A percentile compares a stretch with the other conserved stretches of the same genome.
These are phyloP conservation scores for Adelognathus sp. DNA, from an alignment of 2,888 invertebrate genomes.

Conservation along the genomic window DNA sequence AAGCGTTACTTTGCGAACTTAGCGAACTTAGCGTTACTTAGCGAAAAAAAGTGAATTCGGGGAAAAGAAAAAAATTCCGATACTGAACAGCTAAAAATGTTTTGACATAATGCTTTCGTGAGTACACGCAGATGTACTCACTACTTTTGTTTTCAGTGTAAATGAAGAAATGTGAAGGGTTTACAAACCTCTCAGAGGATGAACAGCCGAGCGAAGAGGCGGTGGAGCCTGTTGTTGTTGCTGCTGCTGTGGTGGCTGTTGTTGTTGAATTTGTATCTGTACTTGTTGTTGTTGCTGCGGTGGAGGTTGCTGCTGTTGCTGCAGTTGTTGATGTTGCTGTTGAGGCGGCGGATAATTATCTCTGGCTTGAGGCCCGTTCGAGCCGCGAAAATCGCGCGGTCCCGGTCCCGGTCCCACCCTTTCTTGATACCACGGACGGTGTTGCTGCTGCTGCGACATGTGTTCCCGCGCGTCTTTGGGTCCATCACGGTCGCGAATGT, in stretches of 20 bases:
- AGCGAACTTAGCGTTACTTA: too few relatives aligned
- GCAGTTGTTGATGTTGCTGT: slow-evolving; percentile 26
- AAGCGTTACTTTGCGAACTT: too few relatives aligned
- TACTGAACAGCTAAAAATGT: too few relatives aligned
- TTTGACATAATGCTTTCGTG: too few relatives aligned
- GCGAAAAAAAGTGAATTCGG: too few relatives aligned
- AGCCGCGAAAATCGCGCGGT: slow-evolving; percentile 72
- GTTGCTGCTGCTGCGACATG: slow-evolving; percentile 42
- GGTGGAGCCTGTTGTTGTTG: slow-evolving; percentile 53
- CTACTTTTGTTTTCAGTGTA: too few relatives aligned
- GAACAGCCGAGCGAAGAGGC: slow-evolving; percentile 80
- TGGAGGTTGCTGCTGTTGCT: slow-evolving; percentile 56
- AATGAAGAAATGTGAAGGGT: neutral
- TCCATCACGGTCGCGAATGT: slow-evolving; percentile 65
- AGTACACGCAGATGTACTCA: too few relatives aligned
- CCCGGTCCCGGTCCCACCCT: slow-evolving; percentile 53
- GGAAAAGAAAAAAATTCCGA: too few relatives aligned
- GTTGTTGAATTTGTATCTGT: slow-evolving; percentile 16
- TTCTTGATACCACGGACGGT: slow-evolving; percentile 61
- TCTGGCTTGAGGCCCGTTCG: slow-evolving; percentile 72
- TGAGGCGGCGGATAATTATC: slow-evolving; percentile 67
- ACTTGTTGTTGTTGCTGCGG: slow-evolving; percentile 8
- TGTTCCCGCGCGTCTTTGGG: slow-evolving; percentile 56
- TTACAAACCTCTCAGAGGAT: slow-evolving; percentile 73
- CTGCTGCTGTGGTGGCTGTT: slow-evolving; percentile 56